A percentile compares a stretch with the other conserved stretches of the same genome.
phyloP scores from a whole-genome alignment of 2,113 vertebrate species.

The Cottus gobio region DNA sequence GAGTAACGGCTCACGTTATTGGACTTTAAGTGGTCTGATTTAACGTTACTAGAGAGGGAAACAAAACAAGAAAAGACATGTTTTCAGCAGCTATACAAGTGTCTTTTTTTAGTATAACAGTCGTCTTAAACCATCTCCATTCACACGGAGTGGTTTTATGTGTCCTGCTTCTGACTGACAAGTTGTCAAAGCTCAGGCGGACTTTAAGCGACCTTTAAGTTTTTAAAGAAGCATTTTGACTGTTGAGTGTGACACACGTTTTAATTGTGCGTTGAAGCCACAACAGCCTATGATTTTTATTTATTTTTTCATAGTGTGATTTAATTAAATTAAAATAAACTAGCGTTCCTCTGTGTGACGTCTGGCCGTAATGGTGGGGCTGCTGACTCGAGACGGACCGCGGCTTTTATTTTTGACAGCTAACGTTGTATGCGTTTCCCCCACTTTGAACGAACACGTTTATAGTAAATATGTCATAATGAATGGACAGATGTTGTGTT shows the following conservation, averaged over 20 bases:
- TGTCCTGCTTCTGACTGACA: conserved; percentile 9
- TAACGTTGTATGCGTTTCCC: neutral
- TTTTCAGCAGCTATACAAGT: conserved; percentile 68
- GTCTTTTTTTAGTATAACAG: conserved; percentile 74
- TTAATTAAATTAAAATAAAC: neutral
- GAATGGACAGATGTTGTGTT: neutral
- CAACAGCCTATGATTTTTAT: accelerated
- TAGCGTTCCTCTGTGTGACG: neutral
- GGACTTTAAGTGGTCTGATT: conserved; percentile 26
- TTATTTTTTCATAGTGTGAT: neutral
- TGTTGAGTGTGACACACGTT: neutral
- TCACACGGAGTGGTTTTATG: neutral
- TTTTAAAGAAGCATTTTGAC: conserved; percentile 27
- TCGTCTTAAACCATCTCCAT: conserved; percentile 60
- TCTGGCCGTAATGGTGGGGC: conserved; percentile 12
- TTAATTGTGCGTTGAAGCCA: neutral
- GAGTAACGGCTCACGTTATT: conserved; percentile 17
- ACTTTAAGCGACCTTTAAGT: conserved; percentile 32
- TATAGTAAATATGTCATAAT: neutral
- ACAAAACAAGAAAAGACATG: conserved; percentile 18
- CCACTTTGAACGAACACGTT: neutral
- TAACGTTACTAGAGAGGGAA: conserved; percentile 13
- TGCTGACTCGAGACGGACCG: neutral
- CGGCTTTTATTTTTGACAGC: conserved; percentile 29
- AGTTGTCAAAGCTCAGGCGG: conserved; percentile 39